These are phyloP conservation scores for Vombatus ursinus DNA, from an alignment of 2,113 vertebrate genomes.

Conservation along the genomic window DNA sequence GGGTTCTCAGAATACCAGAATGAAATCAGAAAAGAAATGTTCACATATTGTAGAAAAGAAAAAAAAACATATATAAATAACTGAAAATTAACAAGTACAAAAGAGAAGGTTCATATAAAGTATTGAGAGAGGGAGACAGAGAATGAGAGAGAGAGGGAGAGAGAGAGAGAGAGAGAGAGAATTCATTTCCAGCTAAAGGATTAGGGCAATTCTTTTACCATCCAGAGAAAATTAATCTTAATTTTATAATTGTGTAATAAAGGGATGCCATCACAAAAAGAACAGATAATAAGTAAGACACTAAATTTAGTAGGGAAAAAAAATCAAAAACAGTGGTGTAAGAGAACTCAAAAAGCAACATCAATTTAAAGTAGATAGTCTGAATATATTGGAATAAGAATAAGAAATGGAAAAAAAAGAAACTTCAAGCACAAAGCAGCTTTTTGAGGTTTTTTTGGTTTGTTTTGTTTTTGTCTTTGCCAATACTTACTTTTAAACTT, in stretches of 20 bases:
- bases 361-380: constrained; percentile 14
- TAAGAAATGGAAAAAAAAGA: constrained; percentile 8
- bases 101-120: not conserved
- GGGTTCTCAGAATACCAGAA: not conserved
- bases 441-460: not conserved
- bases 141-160: not conserved
- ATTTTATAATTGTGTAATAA: constrained; percentile 17
- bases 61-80: not conserved
- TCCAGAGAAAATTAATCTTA: not conserved
- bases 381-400: constrained; percentile 35
- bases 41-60: not conserved
- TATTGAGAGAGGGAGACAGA: not conserved
- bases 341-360: constrained; percentile 26
- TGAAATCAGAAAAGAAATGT: not conserved
- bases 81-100: not conserved
- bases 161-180: not conserved
- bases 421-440: constrained; percentile 14
- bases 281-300: not conserved
- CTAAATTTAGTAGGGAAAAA: constrained; percentile 33
- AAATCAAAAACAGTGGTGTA: not conserved
- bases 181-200: not conserved
- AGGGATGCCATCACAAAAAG: not conserved
- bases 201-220: not conserved
- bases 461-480: not conserved
- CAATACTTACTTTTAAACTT: constrained; percentile 57